A percentile compares a stretch with the other conserved stretches of the same genome.
Evolutionary conservation across 2,113 vertebrate genomes (phyloP).

Genomic region (Herpetotheres cachinnans): DNA sequence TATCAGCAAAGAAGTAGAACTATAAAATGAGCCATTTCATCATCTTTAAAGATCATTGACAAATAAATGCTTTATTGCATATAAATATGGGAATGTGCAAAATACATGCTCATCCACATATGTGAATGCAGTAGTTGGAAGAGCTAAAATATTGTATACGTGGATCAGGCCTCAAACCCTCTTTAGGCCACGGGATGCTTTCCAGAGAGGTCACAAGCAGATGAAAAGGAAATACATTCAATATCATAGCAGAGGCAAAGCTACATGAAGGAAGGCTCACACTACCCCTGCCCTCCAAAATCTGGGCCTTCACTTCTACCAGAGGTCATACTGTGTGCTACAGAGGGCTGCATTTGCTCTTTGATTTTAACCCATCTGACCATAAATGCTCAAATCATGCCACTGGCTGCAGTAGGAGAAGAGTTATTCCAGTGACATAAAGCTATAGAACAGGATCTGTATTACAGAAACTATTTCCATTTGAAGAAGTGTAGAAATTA

Average conservation of each 20-base stretch:
- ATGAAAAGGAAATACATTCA: background rate
- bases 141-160: background rate
- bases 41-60: background rate
- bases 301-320: background rate
- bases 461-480: background rate
- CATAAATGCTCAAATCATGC: background rate
- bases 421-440: background rate
- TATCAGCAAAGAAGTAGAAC: background rate
- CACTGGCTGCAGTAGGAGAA: background rate
- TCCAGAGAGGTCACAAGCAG: background rate
- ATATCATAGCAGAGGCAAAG: background rate
- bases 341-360: background rate
- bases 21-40: background rate
- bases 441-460: background rate
- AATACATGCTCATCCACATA: background rate
- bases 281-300: background rate
- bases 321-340: background rate
- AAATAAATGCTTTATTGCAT: background rate
- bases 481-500: background rate
- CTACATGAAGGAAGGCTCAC: background rate
- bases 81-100: background rate
- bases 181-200: background rate
- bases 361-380: background rate
- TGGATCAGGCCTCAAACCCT: background rate
- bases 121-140: background rate